Base-by-base conservation (phyloP, 2,797 vertebrate genomes). In the Spinibarbus caldwelli region DNA sequence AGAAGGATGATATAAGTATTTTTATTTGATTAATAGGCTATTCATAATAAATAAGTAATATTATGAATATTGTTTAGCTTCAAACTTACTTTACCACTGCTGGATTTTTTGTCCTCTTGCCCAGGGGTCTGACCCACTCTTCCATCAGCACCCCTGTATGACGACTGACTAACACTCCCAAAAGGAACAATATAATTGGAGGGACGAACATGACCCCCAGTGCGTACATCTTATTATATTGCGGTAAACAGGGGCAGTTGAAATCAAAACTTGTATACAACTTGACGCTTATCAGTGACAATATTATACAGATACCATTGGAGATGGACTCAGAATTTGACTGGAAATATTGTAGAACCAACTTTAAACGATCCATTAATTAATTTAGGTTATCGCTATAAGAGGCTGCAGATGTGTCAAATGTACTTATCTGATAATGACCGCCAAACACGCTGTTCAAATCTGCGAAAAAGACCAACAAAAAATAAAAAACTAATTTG, bases 241-340 rank as follows among this genome's bases (percentile, higher is more conserved):
- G 91, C 0, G 94, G 96, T 81, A 99, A 94, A 87, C 98, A 99
- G 0, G 98, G 98, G 81, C 98, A 99, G 92, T 97, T 97, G 90
- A 99, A 98, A 88, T 99, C 97, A n/a, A 99, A 96, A 84, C 94
- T 95, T 64, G 96, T 96, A 89, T 99, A 99, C 57, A 99, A 94
- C 91, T 99, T 98, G 57, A 99, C 93, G 0, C 97, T 97, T 80
- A 96, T 95, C 71, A 96, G 87, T 1, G 97, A 96, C 86, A 99
- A 87, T 78, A 99, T 62, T 80, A 95, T 96, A 72, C 97, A 98
- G 88, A 99, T 96, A 3, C 97, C 98, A 0, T 99, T 99, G 90
- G 97, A 98, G 86, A 99, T 96, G 0, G 98, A 98, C 91, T 99
- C 97, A 0, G 98, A 97, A 93, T 96, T 99, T 82, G 98, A 97